These are phyloP conservation scores for Rhinatrema bivittatum DNA, from an alignment of 2,797 vertebrate species.

Conservation along the genomic window DNA sequence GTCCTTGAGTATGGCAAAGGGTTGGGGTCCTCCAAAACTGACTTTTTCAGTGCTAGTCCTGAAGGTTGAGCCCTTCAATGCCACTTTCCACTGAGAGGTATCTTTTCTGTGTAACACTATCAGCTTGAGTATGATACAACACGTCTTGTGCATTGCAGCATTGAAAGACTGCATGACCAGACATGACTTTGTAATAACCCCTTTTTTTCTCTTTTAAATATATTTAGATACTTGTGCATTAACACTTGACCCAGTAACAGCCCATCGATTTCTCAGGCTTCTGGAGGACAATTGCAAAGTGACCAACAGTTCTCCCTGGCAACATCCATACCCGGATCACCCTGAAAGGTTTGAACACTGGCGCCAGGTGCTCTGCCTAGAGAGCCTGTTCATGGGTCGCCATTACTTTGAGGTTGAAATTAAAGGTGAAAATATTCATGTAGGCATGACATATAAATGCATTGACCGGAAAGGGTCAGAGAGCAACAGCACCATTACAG, in stretches of 20 bases:
- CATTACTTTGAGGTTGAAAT: conserved; percentile 71
- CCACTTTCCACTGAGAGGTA: too few species aligned
- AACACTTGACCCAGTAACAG: conserved; percentile 49
- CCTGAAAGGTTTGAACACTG: conserved; percentile 64
- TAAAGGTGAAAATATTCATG: conserved; percentile 55
- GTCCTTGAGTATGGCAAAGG: too few species aligned
- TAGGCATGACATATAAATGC: conserved; percentile 69
- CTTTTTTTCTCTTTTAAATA: too few species aligned
- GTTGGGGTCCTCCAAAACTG: too few species aligned
- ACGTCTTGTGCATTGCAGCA: too few species aligned
- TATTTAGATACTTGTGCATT: conserved; percentile 31
- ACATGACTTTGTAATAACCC: too few species aligned
- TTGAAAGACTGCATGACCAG: too few species aligned
- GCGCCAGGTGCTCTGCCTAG: conserved; percentile 60
- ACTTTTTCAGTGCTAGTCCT: too few species aligned
- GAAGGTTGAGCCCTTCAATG: too few species aligned
- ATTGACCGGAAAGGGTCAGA: conserved; percentile 60
- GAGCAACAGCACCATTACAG: conserved; percentile 62
- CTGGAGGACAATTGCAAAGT: conserved; percentile 67
- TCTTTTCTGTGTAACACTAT: too few species aligned
- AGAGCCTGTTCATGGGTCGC: conserved; percentile 70
- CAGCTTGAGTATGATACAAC: too few species aligned
- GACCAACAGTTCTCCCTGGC: conserved; percentile 72
- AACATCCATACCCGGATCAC: conserved; percentile 62
- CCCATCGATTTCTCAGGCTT: conserved; percentile 76